Percentiles rank a stretch among this genome's conserved stretches.
phyloP scores from a whole-genome alignment of 2,888 invertebrate genomes.

The Pollenia angustigena region DNA sequence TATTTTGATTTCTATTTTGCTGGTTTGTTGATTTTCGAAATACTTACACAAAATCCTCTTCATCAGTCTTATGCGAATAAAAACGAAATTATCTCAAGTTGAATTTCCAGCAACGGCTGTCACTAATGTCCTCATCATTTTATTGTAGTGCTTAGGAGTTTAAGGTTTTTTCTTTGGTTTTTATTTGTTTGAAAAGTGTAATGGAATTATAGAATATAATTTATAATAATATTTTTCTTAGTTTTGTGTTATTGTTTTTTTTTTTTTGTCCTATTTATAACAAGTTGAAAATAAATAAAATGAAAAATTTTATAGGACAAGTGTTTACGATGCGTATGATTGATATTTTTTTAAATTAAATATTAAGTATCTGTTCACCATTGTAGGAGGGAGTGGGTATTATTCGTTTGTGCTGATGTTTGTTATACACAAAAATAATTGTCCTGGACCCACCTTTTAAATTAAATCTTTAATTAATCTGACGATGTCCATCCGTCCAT shows the following conservation, averaged over 20 bases:
- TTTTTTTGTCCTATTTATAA: not conserved
- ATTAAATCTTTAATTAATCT: too few species aligned
- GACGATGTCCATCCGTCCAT: too few species aligned
- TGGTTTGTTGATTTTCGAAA: slow-evolving; percentile 59
- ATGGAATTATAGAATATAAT: slow-evolving; percentile 65
- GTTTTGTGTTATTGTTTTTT: not conserved
- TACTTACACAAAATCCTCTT: slow-evolving; percentile 56
- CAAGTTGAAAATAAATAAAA: slow-evolving; percentile 29
- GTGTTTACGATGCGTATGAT: slow-evolving; percentile 22
- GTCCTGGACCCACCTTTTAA: too few species aligned
- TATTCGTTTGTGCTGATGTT: too few species aligned
- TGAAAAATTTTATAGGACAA: not conserved
- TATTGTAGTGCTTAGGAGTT: slow-evolving; percentile 50
- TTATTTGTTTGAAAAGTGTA: slow-evolving; percentile 50
- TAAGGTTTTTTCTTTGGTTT: slow-evolving; percentile 30
- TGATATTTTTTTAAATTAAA: slow-evolving; percentile 39
- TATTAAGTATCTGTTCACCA: slow-evolving; percentile 20
- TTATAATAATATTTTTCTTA: slow-evolving; percentile 50
- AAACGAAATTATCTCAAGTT: slow-evolving; percentile 58
- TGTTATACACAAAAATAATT: too few species aligned
- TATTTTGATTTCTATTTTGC: slow-evolving; percentile 56
- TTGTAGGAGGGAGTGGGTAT: too few species aligned
- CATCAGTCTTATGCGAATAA: slow-evolving; percentile 58
- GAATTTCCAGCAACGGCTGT: slow-evolving; percentile 56
- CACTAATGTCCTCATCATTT: slow-evolving; percentile 65